A percentile compares a stretch with the other conserved stretches of the same genome.
Conservation (phyloP, 2,113 vertebrate species). For the sheep (Ovis aries) region ARS-UI_Ramb_v3.0 NC_056056.1:41024001-41024500, state of each 20-base stretch:
- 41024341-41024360: neutral
- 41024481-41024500: neutral
- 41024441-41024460: neutral
- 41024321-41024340: neutral
- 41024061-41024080: neutral
- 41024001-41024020: neutral
- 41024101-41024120: neutral
- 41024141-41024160: neutral
- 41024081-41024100: neutral
- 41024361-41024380: neutral
- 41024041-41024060: neutral
- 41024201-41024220: neutral
- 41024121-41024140: neutral
- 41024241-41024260: neutral
- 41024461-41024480: neutral
- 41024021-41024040: neutral
- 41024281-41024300: neutral
- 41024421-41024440: neutral
- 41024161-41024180: neutral
- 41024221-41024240: neutral
- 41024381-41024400: neutral
- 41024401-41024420: neutral
- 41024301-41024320: neutral
- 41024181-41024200: neutral
- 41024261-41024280: neutral